phyloP scores from a whole-genome alignment of 2,797 vertebrate genomes.

The Melanotaenia pygmaea region DNA sequence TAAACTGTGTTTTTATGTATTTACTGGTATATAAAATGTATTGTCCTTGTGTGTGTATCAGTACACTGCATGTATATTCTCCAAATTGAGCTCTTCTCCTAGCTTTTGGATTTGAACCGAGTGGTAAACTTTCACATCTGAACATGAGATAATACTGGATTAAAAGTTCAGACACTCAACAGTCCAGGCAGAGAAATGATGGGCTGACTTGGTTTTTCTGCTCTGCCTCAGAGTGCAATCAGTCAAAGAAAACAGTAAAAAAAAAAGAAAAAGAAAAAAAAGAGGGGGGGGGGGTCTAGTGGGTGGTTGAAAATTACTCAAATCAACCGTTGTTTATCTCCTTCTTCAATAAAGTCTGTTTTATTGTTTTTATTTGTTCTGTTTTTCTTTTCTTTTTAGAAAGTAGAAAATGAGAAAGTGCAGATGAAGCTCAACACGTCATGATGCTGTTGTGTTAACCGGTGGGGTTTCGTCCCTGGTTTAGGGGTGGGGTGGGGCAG shows the following conservation, averaged over 20 bases:
- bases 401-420: conserved; percentile 84
- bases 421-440: conserved; percentile 84
- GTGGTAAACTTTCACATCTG: conserved; percentile 56
- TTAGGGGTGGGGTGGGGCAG: conserved; percentile 60
- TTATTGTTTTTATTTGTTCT: conserved; percentile 41
- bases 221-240: conserved; percentile 83
- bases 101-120: conserved; percentile 55
- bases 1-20: conserved; percentile 45
- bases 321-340: conserved; percentile 47
- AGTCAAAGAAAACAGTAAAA: conserved; percentile 36
- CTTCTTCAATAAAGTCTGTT: conserved; percentile 42
- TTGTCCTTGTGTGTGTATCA: conserved; percentile 36
- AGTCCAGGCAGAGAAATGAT: conserved; percentile 79
- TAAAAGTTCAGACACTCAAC: conserved; percentile 70
- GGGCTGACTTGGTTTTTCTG: conserved; percentile 70
- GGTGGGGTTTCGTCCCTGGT: conserved; percentile 44
- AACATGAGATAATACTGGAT: conserved; percentile 90
- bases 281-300: conserved; percentile 65
- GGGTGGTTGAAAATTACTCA: conserved; percentile 71
- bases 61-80: conserved; percentile 51
- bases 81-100: conserved; percentile 28
- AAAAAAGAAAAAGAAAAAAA: not conserved
- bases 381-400: conserved; percentile 34
- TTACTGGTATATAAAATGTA: conserved; percentile 39
- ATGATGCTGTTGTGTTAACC: conserved; percentile 72